phyloP scores from a whole-genome alignment of 2,888 invertebrate species.

The Lepidocyrtoides sp. region DNA sequence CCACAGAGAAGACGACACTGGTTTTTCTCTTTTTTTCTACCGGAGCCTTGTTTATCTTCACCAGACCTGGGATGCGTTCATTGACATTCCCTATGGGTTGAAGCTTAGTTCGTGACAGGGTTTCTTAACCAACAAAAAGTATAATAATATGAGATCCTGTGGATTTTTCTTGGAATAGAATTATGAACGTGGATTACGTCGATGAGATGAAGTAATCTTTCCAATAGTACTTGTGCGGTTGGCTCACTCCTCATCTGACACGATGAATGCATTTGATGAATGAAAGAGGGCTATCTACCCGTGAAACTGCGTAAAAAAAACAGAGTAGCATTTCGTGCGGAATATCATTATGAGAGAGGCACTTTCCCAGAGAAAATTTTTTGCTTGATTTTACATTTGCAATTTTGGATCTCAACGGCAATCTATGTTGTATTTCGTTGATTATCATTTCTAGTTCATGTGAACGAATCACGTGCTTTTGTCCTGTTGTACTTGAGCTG shows the following conservation, averaged over 20 bases:
- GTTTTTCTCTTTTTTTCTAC: neutral
- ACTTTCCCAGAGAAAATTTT: too few relatives aligned
- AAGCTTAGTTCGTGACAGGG: conserved; percentile 73
- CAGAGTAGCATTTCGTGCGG: too few relatives aligned
- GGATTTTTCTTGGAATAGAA: conserved; percentile 67
- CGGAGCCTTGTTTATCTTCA: conserved; percentile 43
- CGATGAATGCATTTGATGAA: conserved; percentile 34
- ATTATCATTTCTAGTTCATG: neutral
- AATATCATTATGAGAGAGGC: too few relatives aligned
- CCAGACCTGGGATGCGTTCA: conserved; percentile 50
- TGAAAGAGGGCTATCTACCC: conserved; percentile 11
- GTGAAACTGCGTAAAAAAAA: too few relatives aligned
- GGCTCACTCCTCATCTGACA: neutral
- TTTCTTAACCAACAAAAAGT: conserved; percentile 56
- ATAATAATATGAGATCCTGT: conserved; percentile 67
- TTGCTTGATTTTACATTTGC: too few relatives aligned
- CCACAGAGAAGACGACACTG: conserved; percentile 27
- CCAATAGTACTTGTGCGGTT: neutral
- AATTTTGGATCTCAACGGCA: too few relatives aligned
- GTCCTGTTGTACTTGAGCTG: neutral
- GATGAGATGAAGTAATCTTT: conserved; percentile 68
- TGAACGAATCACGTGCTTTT: neutral
- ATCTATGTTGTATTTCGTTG: too few relatives aligned
- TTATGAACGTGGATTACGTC: conserved; percentile 71
- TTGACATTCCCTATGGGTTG: conserved; percentile 72